These are phyloP conservation scores for Drosophila trichaetosa DNA, from an alignment of 2,888 invertebrate genomes.

Conservation along the genomic window DNA sequence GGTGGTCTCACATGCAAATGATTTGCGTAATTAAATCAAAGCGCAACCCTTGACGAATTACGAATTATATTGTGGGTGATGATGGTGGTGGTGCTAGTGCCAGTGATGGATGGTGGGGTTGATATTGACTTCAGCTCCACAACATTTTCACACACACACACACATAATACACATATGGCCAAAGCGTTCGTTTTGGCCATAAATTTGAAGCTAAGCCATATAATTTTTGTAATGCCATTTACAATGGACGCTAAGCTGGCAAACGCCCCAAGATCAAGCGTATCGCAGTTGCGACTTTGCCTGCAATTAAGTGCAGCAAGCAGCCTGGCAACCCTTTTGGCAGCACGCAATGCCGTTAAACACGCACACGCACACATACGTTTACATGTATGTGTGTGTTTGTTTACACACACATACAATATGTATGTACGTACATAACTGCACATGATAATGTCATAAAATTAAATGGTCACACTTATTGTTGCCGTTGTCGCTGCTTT, in stretches of 20 bases:
- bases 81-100: background rate
- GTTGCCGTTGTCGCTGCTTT: constrained; percentile 60
- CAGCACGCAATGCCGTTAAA: constrained; percentile 54
- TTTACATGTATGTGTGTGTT: constrained; percentile 2
- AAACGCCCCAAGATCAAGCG: constrained; percentile 52
- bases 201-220: constrained; percentile 41
- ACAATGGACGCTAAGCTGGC: constrained; percentile 57
- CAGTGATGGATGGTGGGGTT: constrained; percentile 13
- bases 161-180: constrained; percentile 1
- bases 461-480: constrained; percentile 80
- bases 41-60: constrained; percentile 55
- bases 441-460: constrained; percentile 80
- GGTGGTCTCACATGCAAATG: constrained; percentile 41
- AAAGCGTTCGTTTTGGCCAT: constrained; percentile 16
- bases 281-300: constrained; percentile 49
- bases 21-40: constrained; percentile 59
- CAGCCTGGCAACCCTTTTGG: constrained; percentile 50
- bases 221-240: constrained; percentile 51
- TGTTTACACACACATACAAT: background rate
- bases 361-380: constrained; percentile 32
- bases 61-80: background rate
- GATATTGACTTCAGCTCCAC: constrained; percentile 11
- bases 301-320: constrained; percentile 58
- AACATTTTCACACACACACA: constrained; percentile 42
- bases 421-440: constrained; percentile 52